Conservation (phyloP, 2,888 invertebrate species). For the Pterobdella sp. region DNA sequence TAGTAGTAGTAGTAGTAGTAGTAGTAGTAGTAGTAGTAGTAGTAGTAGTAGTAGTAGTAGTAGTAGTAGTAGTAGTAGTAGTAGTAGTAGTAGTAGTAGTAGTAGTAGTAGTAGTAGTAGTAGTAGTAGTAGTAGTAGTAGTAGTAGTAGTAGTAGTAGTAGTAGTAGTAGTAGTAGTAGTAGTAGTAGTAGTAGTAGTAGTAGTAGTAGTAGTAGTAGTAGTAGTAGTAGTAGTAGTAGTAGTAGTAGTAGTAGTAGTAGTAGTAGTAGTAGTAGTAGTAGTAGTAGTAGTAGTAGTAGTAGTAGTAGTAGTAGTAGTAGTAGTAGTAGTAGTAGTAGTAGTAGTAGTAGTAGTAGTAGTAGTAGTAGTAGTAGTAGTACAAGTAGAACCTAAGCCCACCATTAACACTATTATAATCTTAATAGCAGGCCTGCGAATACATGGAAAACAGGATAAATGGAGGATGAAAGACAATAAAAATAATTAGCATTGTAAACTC, state of each 20-base stretch:
- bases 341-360: conserved; percentile 49
- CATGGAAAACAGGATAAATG: too few species aligned
- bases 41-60: conserved; percentile 27
- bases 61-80: conserved; percentile 17
- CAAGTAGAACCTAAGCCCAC: neutral
- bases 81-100: conserved; percentile 25
- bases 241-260: conserved; percentile 18
- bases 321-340: conserved; percentile 40
- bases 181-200: conserved; percentile 29
- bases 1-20: conserved; percentile 25
- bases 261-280: conserved; percentile 11
- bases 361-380: conserved; percentile 15
- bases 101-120: conserved; percentile 28
- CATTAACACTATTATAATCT: neutral
- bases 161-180: conserved; percentile 28
- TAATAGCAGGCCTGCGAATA: too few species aligned
- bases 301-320: conserved; percentile 15
- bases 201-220: conserved; percentile 25
- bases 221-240: conserved; percentile 27
- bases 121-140: conserved; percentile 26
- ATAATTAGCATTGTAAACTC: too few species aligned
- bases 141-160: conserved; percentile 28
- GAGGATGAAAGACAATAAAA: too few species aligned
- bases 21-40: conserved; percentile 28
- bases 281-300: conserved; percentile 7